These are phyloP conservation scores for Callospermophilus lateralis DNA, from an alignment of 2,113 vertebrate species.

Conservation along the genomic window DNA sequence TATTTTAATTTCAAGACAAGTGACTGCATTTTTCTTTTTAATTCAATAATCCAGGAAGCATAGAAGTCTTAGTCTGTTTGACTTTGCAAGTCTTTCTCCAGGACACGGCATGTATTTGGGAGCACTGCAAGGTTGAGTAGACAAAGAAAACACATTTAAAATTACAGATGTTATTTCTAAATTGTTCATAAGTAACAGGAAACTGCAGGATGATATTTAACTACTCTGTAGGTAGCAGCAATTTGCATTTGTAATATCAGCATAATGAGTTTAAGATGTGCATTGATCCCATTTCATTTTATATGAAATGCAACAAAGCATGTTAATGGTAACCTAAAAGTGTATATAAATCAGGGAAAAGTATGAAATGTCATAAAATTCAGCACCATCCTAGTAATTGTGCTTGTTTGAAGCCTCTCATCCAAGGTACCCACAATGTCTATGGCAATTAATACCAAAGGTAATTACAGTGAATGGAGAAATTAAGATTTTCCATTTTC, in stretches of 20 bases:
- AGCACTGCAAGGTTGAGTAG: conserved; percentile 50
- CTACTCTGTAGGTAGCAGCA: conserved; percentile 83
- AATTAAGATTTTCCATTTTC: conserved; percentile 63
- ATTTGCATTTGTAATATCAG: conserved; percentile 86
- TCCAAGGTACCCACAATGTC: background rate
- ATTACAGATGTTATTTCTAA: conserved; percentile 83
- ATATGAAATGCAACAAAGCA: conserved; percentile 76
- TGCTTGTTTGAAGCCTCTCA: conserved; percentile 58
- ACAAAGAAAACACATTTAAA: conserved; percentile 81
- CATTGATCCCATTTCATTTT: conserved; percentile 81
- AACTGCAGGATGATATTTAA: conserved; percentile 83
- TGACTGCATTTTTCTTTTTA: background rate
- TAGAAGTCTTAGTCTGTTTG: conserved; percentile 28
- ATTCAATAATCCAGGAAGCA: background rate
- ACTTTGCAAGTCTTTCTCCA: conserved; percentile 63
- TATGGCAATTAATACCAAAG: conserved; percentile 54
- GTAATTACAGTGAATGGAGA: conserved; percentile 67
- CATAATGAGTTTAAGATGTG: conserved; percentile 81
- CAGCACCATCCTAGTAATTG: background rate
- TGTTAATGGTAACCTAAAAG: conserved; percentile 71
- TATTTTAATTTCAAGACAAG: background rate
- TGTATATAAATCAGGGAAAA: conserved; percentile 76
- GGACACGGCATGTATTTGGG: background rate
- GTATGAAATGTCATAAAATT: conserved; percentile 70
- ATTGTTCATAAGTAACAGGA: conserved; percentile 83